Conservation (phyloP, 2,888 invertebrate genomes). For the Ceramica pisi region DNA sequence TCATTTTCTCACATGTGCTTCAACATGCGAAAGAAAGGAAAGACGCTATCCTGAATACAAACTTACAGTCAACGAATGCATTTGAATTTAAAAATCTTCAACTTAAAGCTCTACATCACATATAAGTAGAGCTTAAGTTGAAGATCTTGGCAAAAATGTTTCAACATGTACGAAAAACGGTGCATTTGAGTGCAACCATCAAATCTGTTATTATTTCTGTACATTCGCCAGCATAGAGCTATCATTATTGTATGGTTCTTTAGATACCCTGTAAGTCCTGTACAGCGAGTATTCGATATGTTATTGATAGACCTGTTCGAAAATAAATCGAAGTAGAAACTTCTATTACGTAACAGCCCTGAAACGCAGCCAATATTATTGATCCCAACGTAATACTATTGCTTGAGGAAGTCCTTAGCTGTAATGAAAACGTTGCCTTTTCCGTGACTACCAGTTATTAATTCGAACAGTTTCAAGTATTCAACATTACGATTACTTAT, state of each 20-base stretch:
- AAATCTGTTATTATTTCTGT: not conserved
- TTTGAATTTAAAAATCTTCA: constrained; percentile 38
- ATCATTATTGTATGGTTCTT: not conserved
- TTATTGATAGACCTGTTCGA: constrained; percentile 20
- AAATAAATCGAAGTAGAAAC: constrained; percentile 51
- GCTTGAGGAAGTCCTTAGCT: constrained; percentile 61
- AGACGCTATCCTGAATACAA: constrained; percentile 27
- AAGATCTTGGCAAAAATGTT: constrained; percentile 25
- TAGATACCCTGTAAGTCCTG: constrained; percentile 2
- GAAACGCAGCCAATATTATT: constrained; percentile 47
- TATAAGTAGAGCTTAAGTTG: too few relatives aligned
- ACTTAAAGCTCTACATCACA: constrained; percentile 5
- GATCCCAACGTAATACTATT: constrained; percentile 60
- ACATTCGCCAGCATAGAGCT: not conserved
- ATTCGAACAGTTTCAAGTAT: constrained; percentile 56
- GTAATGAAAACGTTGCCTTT: constrained; percentile 69
- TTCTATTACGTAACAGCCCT: constrained; percentile 55
- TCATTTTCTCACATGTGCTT: constrained; percentile 17
- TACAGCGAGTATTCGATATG: constrained; percentile 20
- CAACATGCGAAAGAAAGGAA: constrained; percentile 23
- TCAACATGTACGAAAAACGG: constrained; percentile 9
- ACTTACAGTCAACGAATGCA: constrained; percentile 35
- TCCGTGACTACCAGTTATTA: constrained; percentile 74
- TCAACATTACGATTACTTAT: constrained; percentile 46
- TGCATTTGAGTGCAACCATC: not conserved